phyloP scores from a whole-genome alignment of 2,113 vertebrate genomes.

The Mormyrus lacerda region DNA sequence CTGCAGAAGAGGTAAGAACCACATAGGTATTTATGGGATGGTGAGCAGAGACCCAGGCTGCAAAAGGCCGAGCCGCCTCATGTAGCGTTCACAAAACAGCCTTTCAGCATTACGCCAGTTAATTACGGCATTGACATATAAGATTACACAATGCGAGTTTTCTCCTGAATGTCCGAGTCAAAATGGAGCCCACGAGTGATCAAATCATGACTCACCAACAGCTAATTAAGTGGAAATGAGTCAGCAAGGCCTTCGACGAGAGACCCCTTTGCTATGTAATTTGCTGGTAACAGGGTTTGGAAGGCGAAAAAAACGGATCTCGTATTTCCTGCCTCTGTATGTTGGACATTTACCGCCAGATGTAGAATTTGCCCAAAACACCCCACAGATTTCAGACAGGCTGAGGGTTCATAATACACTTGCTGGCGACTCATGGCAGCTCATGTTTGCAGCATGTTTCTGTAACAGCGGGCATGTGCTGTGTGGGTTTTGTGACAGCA shows the following conservation, averaged over 20 bases:
- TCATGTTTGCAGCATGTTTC: not conserved
- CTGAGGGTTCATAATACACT: not conserved
- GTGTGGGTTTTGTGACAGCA: not conserved
- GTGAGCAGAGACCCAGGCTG: conserved; percentile 28
- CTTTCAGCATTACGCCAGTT: conserved; percentile 40
- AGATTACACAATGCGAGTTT: conserved; percentile 44
- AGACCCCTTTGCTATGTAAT: conserved; percentile 29
- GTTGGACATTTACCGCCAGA: conserved; percentile 27
- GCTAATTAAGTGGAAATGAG: conserved; percentile 46
- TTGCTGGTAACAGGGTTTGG: conserved; percentile 37
- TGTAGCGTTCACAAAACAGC: conserved; percentile 40
- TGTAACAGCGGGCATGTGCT: not conserved
- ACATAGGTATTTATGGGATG: conserved; percentile 33
- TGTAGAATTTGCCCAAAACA: not conserved
- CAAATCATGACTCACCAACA: not conserved
- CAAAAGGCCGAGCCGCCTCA: conserved; percentile 35
- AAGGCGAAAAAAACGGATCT: conserved; percentile 42
- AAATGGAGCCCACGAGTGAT: conserved; percentile 14
- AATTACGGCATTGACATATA: conserved; percentile 44
- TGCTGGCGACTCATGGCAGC: not conserved
- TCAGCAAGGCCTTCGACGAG: conserved; percentile 49
- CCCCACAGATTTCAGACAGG: not conserved
- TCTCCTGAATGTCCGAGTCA: conserved; percentile 20
- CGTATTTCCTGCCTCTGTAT: conserved; percentile 38
- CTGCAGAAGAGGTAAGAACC: not conserved